Evolutionary conservation across 2,797 vertebrate genomes (phyloP).

Genomic region (Alca torda): DNA sequence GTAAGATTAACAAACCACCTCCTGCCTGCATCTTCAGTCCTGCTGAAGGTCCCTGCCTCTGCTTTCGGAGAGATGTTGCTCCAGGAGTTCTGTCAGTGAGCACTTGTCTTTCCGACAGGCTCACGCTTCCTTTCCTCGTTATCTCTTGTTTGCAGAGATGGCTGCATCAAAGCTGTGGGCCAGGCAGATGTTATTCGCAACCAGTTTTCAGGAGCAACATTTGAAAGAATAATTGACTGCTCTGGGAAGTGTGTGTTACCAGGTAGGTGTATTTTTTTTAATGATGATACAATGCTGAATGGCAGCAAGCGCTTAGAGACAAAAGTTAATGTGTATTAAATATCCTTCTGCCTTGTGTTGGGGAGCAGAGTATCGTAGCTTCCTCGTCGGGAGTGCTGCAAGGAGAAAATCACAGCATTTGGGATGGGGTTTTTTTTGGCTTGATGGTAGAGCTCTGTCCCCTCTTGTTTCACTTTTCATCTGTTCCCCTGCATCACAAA

Average conservation of each 20-base stretch:
- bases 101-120: not conserved
- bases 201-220: constrained; percentile 80
- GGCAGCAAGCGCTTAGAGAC: not conserved
- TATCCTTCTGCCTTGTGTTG: not conserved
- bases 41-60: not conserved
- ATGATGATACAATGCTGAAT: not conserved
- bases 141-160: constrained; percentile 80
- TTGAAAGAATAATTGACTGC: constrained; percentile 89
- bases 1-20: not conserved
- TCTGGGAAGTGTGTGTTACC: constrained; percentile 92
- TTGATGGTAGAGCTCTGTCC: not conserved
- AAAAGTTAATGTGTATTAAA: not conserved
- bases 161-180: constrained; percentile 88
- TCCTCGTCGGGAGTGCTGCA: not conserved
- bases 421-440: not conserved
- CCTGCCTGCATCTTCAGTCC: not conserved
- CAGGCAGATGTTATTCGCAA: constrained; percentile 77
- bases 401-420: not conserved
- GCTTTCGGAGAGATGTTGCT: not conserved
- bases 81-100: not conserved
- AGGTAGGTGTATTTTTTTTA: constrained; percentile 71
- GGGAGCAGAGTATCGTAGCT: not conserved
- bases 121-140: not conserved
- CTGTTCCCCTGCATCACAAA: not conserved
- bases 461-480: not conserved